Percentiles rank a stretch among this genome's conserved stretches.
Conservation (phyloP, 2,113 vertebrate genomes). For the Nanorana parkeri region DNA sequence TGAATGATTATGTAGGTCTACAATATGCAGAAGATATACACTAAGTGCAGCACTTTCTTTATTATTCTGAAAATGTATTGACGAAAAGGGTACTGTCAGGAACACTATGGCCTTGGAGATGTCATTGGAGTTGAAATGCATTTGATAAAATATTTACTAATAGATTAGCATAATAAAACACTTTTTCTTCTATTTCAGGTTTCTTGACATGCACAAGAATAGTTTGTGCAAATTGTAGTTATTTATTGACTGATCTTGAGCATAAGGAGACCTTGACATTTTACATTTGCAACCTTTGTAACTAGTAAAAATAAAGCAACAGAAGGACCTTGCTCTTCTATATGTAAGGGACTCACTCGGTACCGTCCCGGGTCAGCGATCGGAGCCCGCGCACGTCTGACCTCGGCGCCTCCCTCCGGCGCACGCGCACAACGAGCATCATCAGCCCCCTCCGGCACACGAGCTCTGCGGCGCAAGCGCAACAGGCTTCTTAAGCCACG, state of each 20-base stretch:
- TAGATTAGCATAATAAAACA: constrained; percentile 24
- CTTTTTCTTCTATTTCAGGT: neutral
- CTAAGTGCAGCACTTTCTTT: constrained; percentile 8
- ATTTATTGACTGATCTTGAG: neutral
- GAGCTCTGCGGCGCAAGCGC: too few relatives aligned
- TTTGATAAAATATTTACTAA: constrained; percentile 5
- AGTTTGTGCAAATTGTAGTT: neutral
- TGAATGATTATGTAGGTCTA: constrained; percentile 2
- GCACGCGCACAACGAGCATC: too few relatives aligned
- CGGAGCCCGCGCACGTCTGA: too few relatives aligned
- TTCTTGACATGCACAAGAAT: neutral
- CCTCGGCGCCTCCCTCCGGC: too few relatives aligned
- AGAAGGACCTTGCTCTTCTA: too few relatives aligned
- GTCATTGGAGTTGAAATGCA: constrained; percentile 18
- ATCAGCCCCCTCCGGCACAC: too few relatives aligned
- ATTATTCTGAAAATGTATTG: constrained; percentile 24
- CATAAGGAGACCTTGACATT: too few relatives aligned
- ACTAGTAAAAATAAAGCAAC: too few relatives aligned
- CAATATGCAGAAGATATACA: neutral
- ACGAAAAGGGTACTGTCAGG: neutral
- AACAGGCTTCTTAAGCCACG: too few relatives aligned
- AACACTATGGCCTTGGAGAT: constrained; percentile 13
- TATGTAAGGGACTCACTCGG: too few relatives aligned
- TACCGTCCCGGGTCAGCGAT: too few relatives aligned
- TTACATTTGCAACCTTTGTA: too few relatives aligned